Evolutionary conservation across 2,797 vertebrate genomes (phyloP), one percentile per base, ranked within the genome.

Genomic region (Bradypus variegatus): DNA sequence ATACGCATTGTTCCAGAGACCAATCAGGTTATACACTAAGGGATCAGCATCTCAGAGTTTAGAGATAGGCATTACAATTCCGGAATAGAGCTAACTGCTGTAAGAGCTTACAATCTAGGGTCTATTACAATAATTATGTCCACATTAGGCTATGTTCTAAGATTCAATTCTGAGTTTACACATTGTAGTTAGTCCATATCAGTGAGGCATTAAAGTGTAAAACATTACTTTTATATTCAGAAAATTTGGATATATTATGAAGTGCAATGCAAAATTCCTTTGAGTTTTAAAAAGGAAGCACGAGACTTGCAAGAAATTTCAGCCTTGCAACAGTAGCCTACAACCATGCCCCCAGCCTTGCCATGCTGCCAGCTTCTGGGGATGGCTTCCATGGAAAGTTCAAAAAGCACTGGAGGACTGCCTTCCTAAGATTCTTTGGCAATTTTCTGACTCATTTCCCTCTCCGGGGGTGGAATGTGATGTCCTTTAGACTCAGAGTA

Each of bases 391-490:
- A 10, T 84, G 93, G 88, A 55, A 89, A 69, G 84, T 80, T 93
- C 69, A 67, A 91, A 88, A 79, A 87, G 38, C 73, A 36, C 55
- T 38, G 55, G 92, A 80, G 5, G 29, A 31, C 88, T 31, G 36
- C 45, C 88, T 93, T 95, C 64, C 77, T 50, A 65, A 92, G 78
- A 94, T 78, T 90, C 92, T 93, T 77, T 62, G 65, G 82, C 83
- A 89, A 64, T 92, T 88, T 72, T 89, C 62, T 41, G 64, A 83
- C 33, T 50, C 5, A 1, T 60, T 93, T 81, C 91, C 60, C 50
- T 82, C 38, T 38, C 50, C 70, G 16, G 0, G 33, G n/a, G 86
- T 78, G 64, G 72, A 90, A 93, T 77, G 72, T 16, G 27, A 81
- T 75, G 62, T 89, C 77, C 53, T 90, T 70, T 81, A 78, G 76